Percentiles rank a stretch among this genome's conserved stretches.
Evolutionary conservation across 2,113 vertebrate species (phyloP).

Genomic region (Paramisgurnus dabryanus): DNA sequence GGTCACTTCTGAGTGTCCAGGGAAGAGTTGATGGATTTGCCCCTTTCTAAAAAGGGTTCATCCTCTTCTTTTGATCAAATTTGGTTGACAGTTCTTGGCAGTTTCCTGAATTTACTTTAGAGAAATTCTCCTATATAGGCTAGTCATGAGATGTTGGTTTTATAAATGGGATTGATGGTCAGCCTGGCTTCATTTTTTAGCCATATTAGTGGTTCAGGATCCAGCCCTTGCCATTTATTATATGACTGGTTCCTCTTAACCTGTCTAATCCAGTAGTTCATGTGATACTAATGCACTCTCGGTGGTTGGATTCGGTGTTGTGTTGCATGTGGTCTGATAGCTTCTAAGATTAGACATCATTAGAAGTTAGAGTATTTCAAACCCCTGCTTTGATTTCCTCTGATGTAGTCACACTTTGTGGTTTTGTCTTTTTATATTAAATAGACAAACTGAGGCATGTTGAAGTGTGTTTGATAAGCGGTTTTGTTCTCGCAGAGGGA

Average conservation of each 20-base stretch:
- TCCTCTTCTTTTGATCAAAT: not conserved
- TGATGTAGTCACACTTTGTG: conserved; percentile 36
- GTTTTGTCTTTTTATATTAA: conserved; percentile 32
- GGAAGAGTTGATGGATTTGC: conserved; percentile 35
- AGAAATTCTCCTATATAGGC: not conserved
- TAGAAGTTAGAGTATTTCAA: conserved; percentile 2
- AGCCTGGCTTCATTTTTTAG: not conserved
- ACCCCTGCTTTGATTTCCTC: conserved; percentile 24
- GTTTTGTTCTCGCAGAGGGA: conserved; percentile 83
- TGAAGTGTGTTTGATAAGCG: conserved; percentile 24
- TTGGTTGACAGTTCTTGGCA: not conserved
- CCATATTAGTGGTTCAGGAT: conserved; percentile 42
- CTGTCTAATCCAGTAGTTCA: conserved; percentile 49
- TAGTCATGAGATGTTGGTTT: not conserved
- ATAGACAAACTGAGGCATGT: not conserved
- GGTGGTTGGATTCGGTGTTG: conserved; percentile 46
- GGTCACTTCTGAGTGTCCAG: conserved; percentile 39
- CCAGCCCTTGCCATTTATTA: conserved; percentile 28
- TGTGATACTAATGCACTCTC: conserved; percentile 50
- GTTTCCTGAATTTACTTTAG: conserved; percentile 38
- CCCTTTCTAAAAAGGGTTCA: conserved; percentile 28
- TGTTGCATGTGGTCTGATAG: conserved; percentile 41
- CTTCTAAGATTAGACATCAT: conserved; percentile 10
- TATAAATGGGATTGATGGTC: conserved; percentile 10
- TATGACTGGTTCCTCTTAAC: conserved; percentile 20